Base-by-base conservation (phyloP, 2,113 vertebrate species). In the Hemibagrus wyckioides region DNA sequence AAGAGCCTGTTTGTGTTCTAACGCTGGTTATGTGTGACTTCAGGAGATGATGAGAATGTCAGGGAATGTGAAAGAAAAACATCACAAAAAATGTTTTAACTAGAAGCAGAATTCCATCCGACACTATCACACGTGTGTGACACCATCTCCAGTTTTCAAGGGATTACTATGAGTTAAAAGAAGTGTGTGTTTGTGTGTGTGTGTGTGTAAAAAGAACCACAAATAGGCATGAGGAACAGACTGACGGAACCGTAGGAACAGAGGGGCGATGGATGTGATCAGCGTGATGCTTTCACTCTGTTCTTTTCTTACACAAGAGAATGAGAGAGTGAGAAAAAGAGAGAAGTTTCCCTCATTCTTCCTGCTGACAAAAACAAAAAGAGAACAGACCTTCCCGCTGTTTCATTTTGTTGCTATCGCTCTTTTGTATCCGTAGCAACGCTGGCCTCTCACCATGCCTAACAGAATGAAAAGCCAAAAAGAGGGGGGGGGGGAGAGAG, bases 391-490 rank as follows among this genome's bases (percentile, higher is more conserved):
- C 39, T 59, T 61, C 85, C 61, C 17, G 67, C 83, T 82, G 83
- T 44, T 80, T 82, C 39, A 69, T 73, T 76, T 85, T 80, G 83
- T 77, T n/a, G 44, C 33, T 50, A 30, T 44, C 33, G 39, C 23
- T 65, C 80, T 25, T 81, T 81, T 81, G 85, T 86, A 83, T 69
- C 84, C 80, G 41, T 83, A 85, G 88, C 88, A 89, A 86, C 84
- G 36, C 50, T 41, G 71, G 80, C 80, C 65, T 11, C 25, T 83
- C 52, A 6, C 69, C 84, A 41, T 17, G 48, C n/a, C 56, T 14
- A 59, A 63, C 77, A 10, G 17, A 76, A 65, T 88, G 54, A 76
- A 75, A 82, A 73, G 75, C 25, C 30, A 63, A 76, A 56, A 52
- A 75, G 23, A 33, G n/a, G 30, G 63, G 3, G 13, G 21, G 9